Evolutionary conservation across 2,888 invertebrate genomes (phyloP).

Genomic region (Zeuzera pyrina): DNA sequence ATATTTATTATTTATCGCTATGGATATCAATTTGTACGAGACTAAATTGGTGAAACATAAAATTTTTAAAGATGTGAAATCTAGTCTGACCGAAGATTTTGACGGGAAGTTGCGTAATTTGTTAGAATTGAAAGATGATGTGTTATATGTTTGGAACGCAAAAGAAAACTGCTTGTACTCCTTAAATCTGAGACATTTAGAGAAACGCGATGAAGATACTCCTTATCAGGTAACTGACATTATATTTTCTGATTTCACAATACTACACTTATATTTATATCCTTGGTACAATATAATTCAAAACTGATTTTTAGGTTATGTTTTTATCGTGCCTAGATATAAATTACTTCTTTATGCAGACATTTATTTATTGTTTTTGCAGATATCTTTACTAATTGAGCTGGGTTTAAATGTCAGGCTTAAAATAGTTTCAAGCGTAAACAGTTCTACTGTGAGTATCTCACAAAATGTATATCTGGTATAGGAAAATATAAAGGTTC

Average conservation of each 20-base stretch:
- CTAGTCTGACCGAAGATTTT: slow-evolving; percentile 62
- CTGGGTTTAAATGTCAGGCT: no score
- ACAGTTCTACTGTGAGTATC: no score
- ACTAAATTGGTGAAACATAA: slow-evolving; percentile 73
- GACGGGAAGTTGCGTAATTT: slow-evolving; percentile 75
- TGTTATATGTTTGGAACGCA: slow-evolving; percentile 79
- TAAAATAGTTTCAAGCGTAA: no score
- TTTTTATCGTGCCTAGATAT: slow-evolving; percentile 17
- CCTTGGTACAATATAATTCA: background rate
- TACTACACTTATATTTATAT: background rate
- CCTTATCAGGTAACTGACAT: slow-evolving; percentile 77
- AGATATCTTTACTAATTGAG: no score
- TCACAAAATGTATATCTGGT: no score
- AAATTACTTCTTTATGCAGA: no score
- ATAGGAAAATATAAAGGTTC: no score
- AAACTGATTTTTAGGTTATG: slow-evolving; percentile 32
- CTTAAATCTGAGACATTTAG: slow-evolving; percentile 70
- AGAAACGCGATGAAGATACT: slow-evolving; percentile 61
- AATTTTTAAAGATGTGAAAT: slow-evolving; percentile 74
- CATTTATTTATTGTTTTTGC: no score
- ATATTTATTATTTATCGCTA: slow-evolving; percentile 31
- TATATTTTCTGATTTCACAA: no score
- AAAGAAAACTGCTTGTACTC: slow-evolving; percentile 76
- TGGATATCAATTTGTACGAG: slow-evolving; percentile 74
- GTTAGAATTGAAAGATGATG: slow-evolving; percentile 76